Base-by-base conservation (phyloP, 2,797 vertebrate species). In the Tachyglossus aculeatus region DNA sequence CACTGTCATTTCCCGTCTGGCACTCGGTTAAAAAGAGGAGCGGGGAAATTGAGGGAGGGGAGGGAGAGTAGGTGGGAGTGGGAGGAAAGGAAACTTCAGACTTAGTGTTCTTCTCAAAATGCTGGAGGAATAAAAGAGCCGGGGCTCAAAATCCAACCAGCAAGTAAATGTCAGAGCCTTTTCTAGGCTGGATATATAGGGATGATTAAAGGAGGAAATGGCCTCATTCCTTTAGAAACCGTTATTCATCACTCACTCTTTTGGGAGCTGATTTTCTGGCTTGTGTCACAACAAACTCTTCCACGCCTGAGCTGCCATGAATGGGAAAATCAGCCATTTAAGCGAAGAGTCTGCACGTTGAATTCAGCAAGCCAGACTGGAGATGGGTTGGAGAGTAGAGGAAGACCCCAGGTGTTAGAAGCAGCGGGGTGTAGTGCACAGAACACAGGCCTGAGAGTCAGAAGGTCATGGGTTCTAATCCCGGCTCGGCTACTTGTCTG, bases 1-100 rank as follows among this genome's bases (percentile, higher is more conserved):
- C 90, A 91, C 87, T 93, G 93, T 91, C 92, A 89, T 84, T 81
- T 85, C 74, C 68, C 1, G 80, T 89, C 84, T 74, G 75, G 80
- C 55, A 55, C 75, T 82, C 72, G 77, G 70, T 83, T 90, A 86
- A 90, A 81, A 77, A 79, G 75, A 79, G 58, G 55, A 74, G 53
- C 66, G 53, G 73, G 33, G 40, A 45, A 7, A 5, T 29, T 65
- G 57, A 67, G 62, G 54, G 21, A 5, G 63, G 44, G 44, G 45
- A 67, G 24, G 27, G 40, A 66, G 48, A 11, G 36, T 6, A 71
- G 37, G 18, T 33, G 65, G 51, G 14, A 44, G 66, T 12, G 29
- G 69, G 70, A 78, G 65, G 14, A 55, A 77, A 86, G 62, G 38
- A 67, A 67, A 72, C 37, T 44, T n/a, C 39, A 67, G 63, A 76